phyloP scores from a whole-genome alignment of 2,888 invertebrate species.

The Rosalia funebris region DNA sequence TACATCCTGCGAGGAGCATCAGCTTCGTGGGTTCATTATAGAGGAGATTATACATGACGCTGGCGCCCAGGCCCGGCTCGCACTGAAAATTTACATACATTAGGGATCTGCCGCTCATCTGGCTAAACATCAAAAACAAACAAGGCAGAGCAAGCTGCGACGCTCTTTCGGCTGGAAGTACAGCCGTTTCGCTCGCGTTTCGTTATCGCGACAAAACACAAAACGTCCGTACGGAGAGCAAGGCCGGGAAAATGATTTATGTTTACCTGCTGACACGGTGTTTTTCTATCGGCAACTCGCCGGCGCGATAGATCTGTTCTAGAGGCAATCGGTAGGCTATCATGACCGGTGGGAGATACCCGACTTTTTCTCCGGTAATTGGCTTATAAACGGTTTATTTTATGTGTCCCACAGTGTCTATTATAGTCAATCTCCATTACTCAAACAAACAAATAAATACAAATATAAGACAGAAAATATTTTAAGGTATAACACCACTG shows the following conservation, averaged over 20 bases:
- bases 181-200: not conserved
- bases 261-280: not conserved
- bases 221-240: not conserved
- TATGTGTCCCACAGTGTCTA: no score
- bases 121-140: constrained; percentile 29
- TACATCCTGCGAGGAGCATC: constrained; percentile 95
- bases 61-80: constrained; percentile 97
- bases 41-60: constrained; percentile 97
- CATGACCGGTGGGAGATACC: no score
- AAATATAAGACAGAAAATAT: no score
- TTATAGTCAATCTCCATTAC: no score
- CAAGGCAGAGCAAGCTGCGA: not conserved
- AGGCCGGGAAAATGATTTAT: not conserved
- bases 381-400: no score
- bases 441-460: no score
- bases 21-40: constrained; percentile 96
- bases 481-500: no score
- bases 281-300: no score
- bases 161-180: no score
- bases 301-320: no score
- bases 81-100: constrained; percentile 73
- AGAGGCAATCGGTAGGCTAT: no score
- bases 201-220: not conserved
- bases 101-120: constrained; percentile 39
- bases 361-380: no score